Percentiles rank a stretch among this genome's conserved stretches.
Conservation (phyloP, 2,797 vertebrate genomes). For the Myotis vivesi region DNA sequence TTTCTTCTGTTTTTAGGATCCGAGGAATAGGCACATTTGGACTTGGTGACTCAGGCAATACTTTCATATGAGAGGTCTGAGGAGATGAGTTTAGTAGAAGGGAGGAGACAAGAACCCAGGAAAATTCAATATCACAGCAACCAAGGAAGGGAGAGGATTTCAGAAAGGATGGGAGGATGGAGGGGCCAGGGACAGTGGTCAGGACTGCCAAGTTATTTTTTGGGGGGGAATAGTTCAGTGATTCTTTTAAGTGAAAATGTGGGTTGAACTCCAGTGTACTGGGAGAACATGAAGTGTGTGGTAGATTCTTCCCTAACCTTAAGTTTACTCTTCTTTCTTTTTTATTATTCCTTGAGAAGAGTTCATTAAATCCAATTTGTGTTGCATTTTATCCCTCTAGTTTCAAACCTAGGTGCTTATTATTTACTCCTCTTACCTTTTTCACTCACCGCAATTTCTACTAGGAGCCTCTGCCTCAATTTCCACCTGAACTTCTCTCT, state of each 20-base stretch:
- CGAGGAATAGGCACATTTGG: neutral
- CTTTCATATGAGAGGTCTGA: neutral
- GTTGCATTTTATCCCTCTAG: neutral
- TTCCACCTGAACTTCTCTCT: neutral
- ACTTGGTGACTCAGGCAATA: neutral
- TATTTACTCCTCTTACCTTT: neutral
- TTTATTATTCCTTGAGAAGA: neutral
- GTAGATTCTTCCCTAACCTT: neutral
- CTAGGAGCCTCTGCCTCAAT: neutral
- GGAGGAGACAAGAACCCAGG: neutral
- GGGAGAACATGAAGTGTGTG: neutral
- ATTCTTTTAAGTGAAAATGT: neutral
- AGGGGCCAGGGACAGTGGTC: no score
- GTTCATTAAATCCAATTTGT: neutral
- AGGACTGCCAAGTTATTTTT: neutral
- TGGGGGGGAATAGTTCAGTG: neutral
- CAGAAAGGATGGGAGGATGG: neutral
- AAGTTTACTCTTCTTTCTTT: neutral
- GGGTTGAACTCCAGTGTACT: neutral
- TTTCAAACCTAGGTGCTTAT: neutral
- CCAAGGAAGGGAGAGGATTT: neutral
- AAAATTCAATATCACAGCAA: neutral
- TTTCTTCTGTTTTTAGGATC: neutral
- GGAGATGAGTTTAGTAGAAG: neutral
- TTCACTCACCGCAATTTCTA: neutral